Percentiles rank a stretch among this genome's conserved stretches.
These are phyloP conservation scores for Drosophila tripunctata DNA, from an alignment of 2,888 invertebrate genomes.

Conservation along the genomic window DNA sequence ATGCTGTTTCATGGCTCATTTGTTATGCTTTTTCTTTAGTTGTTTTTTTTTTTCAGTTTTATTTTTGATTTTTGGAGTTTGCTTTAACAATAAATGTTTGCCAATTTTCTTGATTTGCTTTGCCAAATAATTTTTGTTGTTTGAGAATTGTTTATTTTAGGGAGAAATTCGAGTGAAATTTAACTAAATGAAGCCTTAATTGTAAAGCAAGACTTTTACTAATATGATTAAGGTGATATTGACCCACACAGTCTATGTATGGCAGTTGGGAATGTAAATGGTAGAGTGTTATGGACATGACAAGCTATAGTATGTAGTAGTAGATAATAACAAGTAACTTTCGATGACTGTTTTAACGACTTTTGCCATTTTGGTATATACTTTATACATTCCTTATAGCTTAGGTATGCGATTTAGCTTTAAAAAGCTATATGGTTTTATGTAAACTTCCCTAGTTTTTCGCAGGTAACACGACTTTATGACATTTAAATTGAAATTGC, in stretches of 20 bases:
- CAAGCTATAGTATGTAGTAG: no score
- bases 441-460: neutral
- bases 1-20: slow-evolving; percentile 57
- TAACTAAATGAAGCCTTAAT: slow-evolving; percentile 18
- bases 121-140: slow-evolving; percentile 10
- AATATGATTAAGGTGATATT: slow-evolving; percentile 17
- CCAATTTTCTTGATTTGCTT: slow-evolving; percentile 55
- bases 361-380: slow-evolving; percentile 4
- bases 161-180: slow-evolving; percentile 46
- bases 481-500: slow-evolving; percentile 10
- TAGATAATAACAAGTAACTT: slow-evolving; percentile 24
- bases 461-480: neutral
- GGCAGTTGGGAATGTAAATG: slow-evolving; percentile 3
- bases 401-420: no score
- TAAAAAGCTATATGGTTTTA: no score
- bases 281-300: slow-evolving; percentile 9
- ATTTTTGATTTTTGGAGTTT: slow-evolving; percentile 17
- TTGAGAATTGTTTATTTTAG: neutral
- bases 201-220: slow-evolving; percentile 14
- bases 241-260: slow-evolving; percentile 6
- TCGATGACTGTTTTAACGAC: slow-evolving; percentile 15
- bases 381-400: slow-evolving; percentile 1
- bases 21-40: slow-evolving; percentile 65
- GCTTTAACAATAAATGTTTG: slow-evolving; percentile 37
- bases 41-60: neutral